A percentile compares a stretch with the other conserved stretches of the same genome.
Conservation (phyloP, 2,113 vertebrate species). For the Brienomyrus longianalis region DNA sequence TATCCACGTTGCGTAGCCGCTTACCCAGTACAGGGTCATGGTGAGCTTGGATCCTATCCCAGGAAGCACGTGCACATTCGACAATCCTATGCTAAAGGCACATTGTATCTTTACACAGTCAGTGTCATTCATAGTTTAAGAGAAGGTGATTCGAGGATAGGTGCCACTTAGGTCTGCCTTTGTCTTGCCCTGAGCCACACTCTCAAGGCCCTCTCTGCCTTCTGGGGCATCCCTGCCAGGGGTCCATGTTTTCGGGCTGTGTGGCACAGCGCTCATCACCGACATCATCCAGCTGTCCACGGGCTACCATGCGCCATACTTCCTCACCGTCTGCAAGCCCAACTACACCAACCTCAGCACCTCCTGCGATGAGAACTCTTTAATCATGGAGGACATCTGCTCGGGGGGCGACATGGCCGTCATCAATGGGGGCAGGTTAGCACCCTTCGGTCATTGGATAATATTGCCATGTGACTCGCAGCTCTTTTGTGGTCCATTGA, state of each 20-base stretch:
- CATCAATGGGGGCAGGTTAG: conserved; percentile 89
- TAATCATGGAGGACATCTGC: conserved; percentile 93
- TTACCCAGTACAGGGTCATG: background rate
- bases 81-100: background rate
- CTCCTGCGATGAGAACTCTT: conserved; percentile 85
- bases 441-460: background rate
- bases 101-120: background rate
- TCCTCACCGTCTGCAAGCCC: conserved; percentile 94
- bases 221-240: conserved; percentile 52
- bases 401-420: conserved; percentile 78
- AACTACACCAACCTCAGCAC: conserved; percentile 90
- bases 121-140: background rate
- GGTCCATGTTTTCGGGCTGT: conserved; percentile 91
- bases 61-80: background rate
- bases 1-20: background rate
- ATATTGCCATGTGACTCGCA: background rate
- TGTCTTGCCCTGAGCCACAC: background rate
- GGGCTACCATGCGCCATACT: conserved; percentile 90
- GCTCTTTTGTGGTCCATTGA: background rate
- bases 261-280: conserved; percentile 91
- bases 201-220: background rate
- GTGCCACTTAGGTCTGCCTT: background rate
- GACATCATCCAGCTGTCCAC: conserved; percentile 94
- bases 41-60: background rate
- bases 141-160: background rate